Evolutionary conservation across 2,888 invertebrate genomes (phyloP), one percentile per base, ranked within the genome.

Genomic region (Tethea ocularis): DNA sequence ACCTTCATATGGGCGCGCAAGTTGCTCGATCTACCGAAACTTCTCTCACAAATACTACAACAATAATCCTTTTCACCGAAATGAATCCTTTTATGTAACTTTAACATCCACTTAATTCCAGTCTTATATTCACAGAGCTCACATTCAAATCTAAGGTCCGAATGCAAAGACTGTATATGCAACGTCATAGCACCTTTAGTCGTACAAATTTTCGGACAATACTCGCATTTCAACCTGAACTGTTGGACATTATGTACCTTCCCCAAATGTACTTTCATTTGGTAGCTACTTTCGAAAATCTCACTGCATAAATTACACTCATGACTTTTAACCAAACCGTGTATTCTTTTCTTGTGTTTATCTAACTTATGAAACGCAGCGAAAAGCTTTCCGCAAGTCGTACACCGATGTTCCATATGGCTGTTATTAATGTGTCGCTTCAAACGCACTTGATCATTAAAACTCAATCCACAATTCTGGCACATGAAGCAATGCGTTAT

Each of bases 21-120:
- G 59, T 90, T 90, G 52, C 94, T 95, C 8, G 94, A 93, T 46
- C 94, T 89, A 0, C 93, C 89, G 53, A 95, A 93, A 68, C 84
- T 86, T 52, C 86, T 90, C 0, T 91, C 89, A 58, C 95, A 95
- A n/a, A 94, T 83, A 46, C 93, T 93, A 61, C 95, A 95, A 1
- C 83, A 80, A 59, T 94, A 94, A 13, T 88, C 84, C 11, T 87
- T 91, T 1, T 93, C 91, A 0, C 90, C 91, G 20, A 84, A 88
- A 78, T 94, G 94, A 46, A 88, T 91, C 22, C 88, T 85, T 56
- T 87, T 88, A 61, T 94, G 94, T 2, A 89, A 60, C 26, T 80
- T 88, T 0, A 91, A 75, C 71, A 84, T 70, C 85, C 86, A 88
- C 59, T 86, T 87, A 0, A 87, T 84, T 0, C 81, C 80, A 0